Base-by-base conservation (phyloP, 1,140 invertebrate genomes). In the Babylonia areolata region DNA sequence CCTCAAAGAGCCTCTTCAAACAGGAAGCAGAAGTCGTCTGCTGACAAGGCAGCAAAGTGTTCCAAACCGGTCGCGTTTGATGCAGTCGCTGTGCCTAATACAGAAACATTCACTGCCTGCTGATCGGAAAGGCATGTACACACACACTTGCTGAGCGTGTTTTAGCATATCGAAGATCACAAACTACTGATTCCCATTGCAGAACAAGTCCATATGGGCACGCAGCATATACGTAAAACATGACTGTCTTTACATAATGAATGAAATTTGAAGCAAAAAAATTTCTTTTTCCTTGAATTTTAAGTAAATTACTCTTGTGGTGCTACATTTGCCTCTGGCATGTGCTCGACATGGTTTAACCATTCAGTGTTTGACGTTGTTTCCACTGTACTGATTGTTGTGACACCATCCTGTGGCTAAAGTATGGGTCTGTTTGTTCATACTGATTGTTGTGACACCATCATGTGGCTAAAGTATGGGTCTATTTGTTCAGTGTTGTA, bases 21-120 rank as follows among this genome's bases (percentile, higher is more conserved):
- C 28, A 28, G 6, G 58, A 23, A 23, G 20, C 58, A 64, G 58
- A n/a, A 28, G 5, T 5, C 28, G 5, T 23, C 23, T 64, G 46
- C 37, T 46, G 37, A 73, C 31, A 73, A 35, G 28, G 11, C 77
- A 11, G 77, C 77, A 15, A 46, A 79, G 77, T 2, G 5, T 42
- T 42, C 78, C 78, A 35, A 28, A 20, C 23, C 51, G 42, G 42
- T 40, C 2, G 42, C 78, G 40, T 84, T 64, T 71, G 82, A 85
- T 40, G 84, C 84, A 1, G 80, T 85, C 17, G 80, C 84, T n/a
- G 82, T 87, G 28, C 80, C 82, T 3, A 85, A 85, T 54, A 87
- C 84, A 23, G 80, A 83, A 81, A 64, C 71, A 1, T 82, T 71
- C 20, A 87, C 84, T 23, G 37, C 81, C 39, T 87, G 84, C 71